A percentile compares a stretch with the other conserved stretches of the same genome.
Conservation (phyloP, 2,113 vertebrate genomes). For the Chauna torquata region DNA sequence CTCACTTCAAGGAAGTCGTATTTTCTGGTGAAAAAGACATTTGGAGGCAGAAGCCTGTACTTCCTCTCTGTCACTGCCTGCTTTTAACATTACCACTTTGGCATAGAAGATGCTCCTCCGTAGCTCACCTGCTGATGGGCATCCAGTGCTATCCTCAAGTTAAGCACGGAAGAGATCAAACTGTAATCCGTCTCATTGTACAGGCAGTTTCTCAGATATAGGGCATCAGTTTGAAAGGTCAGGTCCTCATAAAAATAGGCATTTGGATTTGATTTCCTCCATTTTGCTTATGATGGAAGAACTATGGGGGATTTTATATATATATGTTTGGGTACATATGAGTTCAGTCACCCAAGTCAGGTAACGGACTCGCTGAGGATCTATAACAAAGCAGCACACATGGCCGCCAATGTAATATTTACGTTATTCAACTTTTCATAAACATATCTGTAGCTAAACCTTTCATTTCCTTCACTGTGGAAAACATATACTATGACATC, state of each 20-base stretch:
- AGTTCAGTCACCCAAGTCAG: neutral
- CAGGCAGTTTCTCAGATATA: neutral
- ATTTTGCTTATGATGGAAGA: neutral
- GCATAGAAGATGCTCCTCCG: neutral
- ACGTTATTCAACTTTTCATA: neutral
- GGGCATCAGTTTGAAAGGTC: neutral
- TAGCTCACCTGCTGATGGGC: neutral
- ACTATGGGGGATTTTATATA: neutral
- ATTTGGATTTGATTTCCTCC: neutral
- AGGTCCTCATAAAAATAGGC: neutral
- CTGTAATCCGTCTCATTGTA: neutral
- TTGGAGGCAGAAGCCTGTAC: neutral
- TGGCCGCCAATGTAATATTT: neutral
- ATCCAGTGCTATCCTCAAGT: neutral
- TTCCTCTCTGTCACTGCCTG: neutral
- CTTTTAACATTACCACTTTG: neutral
- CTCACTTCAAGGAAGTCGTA: neutral
- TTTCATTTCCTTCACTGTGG: neutral
- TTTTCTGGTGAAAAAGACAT: neutral
- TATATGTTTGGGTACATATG: neutral
- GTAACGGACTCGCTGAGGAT: neutral
- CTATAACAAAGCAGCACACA: neutral
- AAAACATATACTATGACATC: neutral
- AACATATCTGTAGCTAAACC: neutral
- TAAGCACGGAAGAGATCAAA: neutral